phyloP scores from a whole-genome alignment of 1,140 invertebrate species.

The Ylistrum balloti region DNA sequence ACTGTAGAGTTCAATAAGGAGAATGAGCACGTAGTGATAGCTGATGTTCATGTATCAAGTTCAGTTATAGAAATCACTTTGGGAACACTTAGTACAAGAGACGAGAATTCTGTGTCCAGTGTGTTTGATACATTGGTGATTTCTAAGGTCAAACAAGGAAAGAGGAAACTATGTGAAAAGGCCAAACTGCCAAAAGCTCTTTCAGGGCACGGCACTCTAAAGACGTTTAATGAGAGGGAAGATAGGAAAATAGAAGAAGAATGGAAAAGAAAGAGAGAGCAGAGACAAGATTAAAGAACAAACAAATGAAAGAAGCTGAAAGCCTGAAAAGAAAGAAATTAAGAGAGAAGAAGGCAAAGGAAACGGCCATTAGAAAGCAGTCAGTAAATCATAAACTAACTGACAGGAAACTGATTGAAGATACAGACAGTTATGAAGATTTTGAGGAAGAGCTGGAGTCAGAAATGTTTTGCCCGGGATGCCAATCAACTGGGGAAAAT shows the following conservation, averaged over 20 bases:
- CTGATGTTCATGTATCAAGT: background rate
- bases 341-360: constrained; percentile 23
- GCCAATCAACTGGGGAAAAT: background rate
- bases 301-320: constrained; percentile 25
- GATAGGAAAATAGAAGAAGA: constrained; percentile 30
- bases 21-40: background rate
- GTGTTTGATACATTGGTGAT: background rate
- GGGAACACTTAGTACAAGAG: background rate
- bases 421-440: background rate
- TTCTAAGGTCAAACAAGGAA: background rate
- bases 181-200: constrained; percentile 45
- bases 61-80: background rate
- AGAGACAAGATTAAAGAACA: background rate
- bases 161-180: background rate
- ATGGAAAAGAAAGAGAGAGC: background rate
- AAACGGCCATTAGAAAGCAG: background rate
- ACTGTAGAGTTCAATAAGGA: background rate
- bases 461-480: background rate
- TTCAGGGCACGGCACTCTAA: constrained; percentile 43
- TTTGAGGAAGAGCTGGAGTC: background rate
- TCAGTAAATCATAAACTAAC: background rate
- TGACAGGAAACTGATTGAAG: background rate
- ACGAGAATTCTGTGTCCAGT: background rate
- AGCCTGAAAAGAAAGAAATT: background rate
- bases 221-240: constrained; percentile 44